Base-by-base conservation (phyloP, 2,888 invertebrate species). In the Oxyteleia sp. region DNA sequence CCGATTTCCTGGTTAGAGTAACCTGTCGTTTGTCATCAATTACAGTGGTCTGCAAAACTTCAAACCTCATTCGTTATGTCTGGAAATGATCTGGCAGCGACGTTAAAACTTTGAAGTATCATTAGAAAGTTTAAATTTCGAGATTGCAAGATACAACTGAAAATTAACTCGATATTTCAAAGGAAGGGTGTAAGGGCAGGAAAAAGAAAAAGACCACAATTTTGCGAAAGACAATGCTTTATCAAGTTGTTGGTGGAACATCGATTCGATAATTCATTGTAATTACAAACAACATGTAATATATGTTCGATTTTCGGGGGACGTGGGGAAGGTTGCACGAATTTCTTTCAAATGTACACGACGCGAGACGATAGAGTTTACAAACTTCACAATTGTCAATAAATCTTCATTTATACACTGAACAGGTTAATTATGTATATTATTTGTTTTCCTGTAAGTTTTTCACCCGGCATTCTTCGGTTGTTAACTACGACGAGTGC, bases 221-320 rank as follows among this genome's bases (percentile, higher is more conserved):
- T 51, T 78, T 78, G 26, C 38, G 63, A 74, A 83, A 83, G 79
- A 83, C 83, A 83, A 79, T 83, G 66, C n/a, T 78, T 83, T 83
- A 78, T 78, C 61, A 61, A 72, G 72, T 69, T 69, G 38, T 74
- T 71, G 69, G 68, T 80, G 64, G 32, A 80, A 84, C 79, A 84
- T 80, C 64, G 64, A 81, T 71, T 75, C 55, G 53, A 75, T 84
- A 79, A 75, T 79, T 79, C 83, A 75, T 83, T 47, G 23, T 71
- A 69, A 80, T 69, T 74, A 64, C 61, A 80, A 80, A 80, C 75
- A 80, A 84, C 79, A 80, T 76, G 69, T 71, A 84, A 75, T 80
- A 83, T 78, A 79, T 79, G 69, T 49, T 69, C 66, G 64, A 10
- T 76, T n/a, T n/a, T n/a, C n/a, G n/a, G n/a, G n/a, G n/a, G n/a